Evolutionary conservation across 2,113 vertebrate species (phyloP).

Genomic region (Neotragus moschatus): DNA sequence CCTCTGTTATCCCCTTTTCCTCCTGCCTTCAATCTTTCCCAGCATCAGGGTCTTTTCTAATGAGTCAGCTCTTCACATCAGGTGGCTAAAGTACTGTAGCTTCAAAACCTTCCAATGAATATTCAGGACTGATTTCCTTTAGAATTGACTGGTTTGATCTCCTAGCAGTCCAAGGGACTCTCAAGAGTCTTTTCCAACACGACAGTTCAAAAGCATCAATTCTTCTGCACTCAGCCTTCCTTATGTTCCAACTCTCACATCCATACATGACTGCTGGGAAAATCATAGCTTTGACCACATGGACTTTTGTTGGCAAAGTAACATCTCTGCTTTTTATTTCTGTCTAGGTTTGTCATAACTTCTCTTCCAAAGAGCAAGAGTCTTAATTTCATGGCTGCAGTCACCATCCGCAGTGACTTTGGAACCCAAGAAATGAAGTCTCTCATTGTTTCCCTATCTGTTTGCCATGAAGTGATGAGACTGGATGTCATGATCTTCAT

Average conservation of each 20-base stretch:
- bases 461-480: background rate
- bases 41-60: background rate
- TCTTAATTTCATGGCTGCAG: background rate
- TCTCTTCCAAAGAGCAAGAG: background rate
- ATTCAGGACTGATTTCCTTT: background rate
- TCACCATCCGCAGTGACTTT: background rate
- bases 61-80: background rate
- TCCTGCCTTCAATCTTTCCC: background rate
- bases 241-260: background rate
- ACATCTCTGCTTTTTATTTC: background rate
- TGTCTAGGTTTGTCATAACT: background rate
- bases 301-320: background rate
- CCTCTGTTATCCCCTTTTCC: background rate
- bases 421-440: background rate
- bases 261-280: background rate
- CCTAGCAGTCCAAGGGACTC: background rate
- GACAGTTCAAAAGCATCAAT: background rate
- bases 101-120: background rate
- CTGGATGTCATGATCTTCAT: background rate
- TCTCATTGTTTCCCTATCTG: background rate
- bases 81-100: background rate
- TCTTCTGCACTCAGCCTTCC: fast-evolving
- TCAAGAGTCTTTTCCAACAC: background rate
- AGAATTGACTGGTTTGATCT: background rate
- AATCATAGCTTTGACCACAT: background rate